A percentile compares a stretch with the other conserved stretches of the same genome.
Conservation (phyloP, 2,888 invertebrate species). For the Cenopis cana region DNA sequence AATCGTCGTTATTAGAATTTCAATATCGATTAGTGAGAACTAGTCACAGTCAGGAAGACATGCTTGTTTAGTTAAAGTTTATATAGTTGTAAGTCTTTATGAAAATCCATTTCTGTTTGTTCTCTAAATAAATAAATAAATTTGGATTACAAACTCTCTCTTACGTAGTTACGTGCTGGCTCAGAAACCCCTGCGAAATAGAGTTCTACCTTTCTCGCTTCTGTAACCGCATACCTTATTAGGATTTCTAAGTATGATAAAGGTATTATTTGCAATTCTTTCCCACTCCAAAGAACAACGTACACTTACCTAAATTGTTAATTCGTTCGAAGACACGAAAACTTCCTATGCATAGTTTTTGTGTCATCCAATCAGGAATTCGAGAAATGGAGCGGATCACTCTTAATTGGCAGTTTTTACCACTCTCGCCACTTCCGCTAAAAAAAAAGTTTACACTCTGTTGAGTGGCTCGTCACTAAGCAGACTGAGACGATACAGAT, state of each 20-base stretch:
- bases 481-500: not conserved
- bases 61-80: no score
- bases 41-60: no score
- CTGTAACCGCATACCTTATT: no score
- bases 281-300: not conserved
- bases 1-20: not conserved
- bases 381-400: conserved; percentile 71
- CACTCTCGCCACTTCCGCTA: conserved; percentile 59
- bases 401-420: conserved; percentile 68
- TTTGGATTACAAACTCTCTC: no score
- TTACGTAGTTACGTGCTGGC: no score
- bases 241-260: no score
- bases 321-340: conserved; percentile 27
- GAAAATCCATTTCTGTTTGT: no score
- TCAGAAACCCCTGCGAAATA: no score
- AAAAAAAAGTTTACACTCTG: conserved; percentile 48
- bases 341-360: conserved; percentile 71
- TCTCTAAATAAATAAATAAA: no score
- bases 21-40: not conserved
- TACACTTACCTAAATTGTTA: not conserved
- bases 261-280: not conserved
- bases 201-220: no score
- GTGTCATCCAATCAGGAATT: conserved; percentile 61
- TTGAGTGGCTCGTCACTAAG: conserved; percentile 25
- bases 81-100: no score